These are phyloP conservation scores for Magallana gigas DNA, from an alignment of 1,140 invertebrate species.

Conservation along the genomic window DNA sequence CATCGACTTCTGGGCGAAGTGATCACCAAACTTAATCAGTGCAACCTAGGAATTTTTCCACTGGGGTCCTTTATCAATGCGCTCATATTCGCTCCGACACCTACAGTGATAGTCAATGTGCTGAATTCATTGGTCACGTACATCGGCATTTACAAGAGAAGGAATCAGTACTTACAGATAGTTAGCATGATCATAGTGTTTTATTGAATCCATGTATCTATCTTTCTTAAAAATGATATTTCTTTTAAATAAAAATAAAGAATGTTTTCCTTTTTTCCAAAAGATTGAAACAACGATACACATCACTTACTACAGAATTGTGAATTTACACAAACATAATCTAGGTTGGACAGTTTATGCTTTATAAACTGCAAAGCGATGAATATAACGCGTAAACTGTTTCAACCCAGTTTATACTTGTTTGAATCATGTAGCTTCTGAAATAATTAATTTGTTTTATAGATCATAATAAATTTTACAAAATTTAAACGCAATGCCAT, in stretches of 20 bases:
- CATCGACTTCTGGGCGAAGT: not conserved
- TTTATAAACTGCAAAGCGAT: no score
- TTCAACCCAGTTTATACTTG: no score
- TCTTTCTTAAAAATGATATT: not conserved
- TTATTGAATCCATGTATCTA: not conserved
- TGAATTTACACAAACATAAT: not conserved
- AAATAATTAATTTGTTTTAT: no score
- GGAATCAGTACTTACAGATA: not conserved
- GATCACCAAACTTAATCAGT: not conserved
- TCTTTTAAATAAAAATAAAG: not conserved
- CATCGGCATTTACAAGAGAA: not conserved
- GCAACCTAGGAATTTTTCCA: not conserved
- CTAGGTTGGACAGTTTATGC: no score
- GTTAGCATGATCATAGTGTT: not conserved
- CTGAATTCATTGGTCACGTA: not conserved
- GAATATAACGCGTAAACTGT: no score
- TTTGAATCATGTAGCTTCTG: no score
- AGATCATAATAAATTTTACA: no score
- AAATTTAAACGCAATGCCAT: no score
- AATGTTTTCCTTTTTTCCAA: not conserved
- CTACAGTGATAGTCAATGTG: not conserved
- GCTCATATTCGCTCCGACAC: not conserved
- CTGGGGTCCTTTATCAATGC: not conserved
- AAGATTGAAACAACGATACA: not conserved
- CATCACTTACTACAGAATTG: not conserved